These are phyloP conservation scores for Ceratoteleas bidentatus DNA, from an alignment of 1,140 invertebrate genomes.

Conservation along the genomic window DNA sequence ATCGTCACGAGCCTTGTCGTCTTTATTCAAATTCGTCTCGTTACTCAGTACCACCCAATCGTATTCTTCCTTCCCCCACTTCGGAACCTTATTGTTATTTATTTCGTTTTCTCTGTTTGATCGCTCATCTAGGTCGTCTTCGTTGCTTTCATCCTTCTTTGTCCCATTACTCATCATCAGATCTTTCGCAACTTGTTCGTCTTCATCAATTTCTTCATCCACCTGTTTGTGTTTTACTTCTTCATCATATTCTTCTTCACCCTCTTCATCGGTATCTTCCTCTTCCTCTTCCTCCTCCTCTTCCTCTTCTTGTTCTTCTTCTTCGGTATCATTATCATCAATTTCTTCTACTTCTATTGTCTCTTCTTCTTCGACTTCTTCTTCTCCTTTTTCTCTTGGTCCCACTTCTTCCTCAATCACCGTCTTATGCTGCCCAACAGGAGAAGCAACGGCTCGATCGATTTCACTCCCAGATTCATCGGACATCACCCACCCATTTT, in stretches of 20 bases:
- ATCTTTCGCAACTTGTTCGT: not conserved
- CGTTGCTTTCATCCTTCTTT: slow-evolving; percentile 7
- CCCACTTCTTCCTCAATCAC: slow-evolving; percentile 18
- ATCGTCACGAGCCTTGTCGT: slow-evolving; percentile 63
- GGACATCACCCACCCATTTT: slow-evolving; percentile 73
- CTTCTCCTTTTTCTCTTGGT: not conserved
- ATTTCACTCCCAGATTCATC: slow-evolving; percentile 73
- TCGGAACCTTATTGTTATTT: slow-evolving; percentile 54
- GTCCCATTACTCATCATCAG: not conserved
- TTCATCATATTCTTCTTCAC: slow-evolving; percentile 12
- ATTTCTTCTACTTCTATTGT: slow-evolving; percentile 6
- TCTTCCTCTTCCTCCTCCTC: slow-evolving; percentile 2
- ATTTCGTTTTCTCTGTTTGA: slow-evolving; percentile 43
- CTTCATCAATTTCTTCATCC: slow-evolving; percentile 22
- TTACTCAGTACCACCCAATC: slow-evolving; percentile 73
- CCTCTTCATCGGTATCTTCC: slow-evolving; percentile 18
- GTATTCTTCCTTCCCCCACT: slow-evolving; percentile 66
- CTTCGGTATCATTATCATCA: slow-evolving; percentile 8
- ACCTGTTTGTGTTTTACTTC: not conserved
- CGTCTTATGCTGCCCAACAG: slow-evolving; percentile 5
- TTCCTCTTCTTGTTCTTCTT: slow-evolving; percentile 5
- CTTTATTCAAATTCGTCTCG: slow-evolving; percentile 67
- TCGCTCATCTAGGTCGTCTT: slow-evolving; percentile 21
- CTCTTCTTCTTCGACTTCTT: not conserved
- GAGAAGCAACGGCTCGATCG: slow-evolving; percentile 54